Percentiles rank a stretch among this genome's conserved stretches.
These are phyloP conservation scores for Lepilemur ruficaudatus DNA, from an alignment of 2,797 vertebrate species.

Conservation along the genomic window DNA sequence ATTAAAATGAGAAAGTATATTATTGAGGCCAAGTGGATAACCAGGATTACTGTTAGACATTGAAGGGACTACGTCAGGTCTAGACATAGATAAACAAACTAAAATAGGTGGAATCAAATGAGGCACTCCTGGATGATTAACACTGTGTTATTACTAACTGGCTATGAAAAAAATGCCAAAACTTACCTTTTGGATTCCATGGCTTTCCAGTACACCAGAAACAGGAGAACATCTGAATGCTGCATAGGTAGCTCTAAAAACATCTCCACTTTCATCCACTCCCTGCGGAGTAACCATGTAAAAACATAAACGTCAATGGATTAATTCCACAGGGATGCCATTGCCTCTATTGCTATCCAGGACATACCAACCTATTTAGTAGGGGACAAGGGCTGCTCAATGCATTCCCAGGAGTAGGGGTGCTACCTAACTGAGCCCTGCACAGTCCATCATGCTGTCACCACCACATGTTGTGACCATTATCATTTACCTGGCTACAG, in stretches of 20 bases:
- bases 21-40: not conserved
- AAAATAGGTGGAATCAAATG: not conserved
- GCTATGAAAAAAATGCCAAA: not conserved
- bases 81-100: not conserved
- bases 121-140: not conserved
- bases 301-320: not conserved
- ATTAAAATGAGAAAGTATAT: not conserved
- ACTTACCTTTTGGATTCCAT: conserved; percentile 90
- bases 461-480: not conserved
- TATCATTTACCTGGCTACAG: not conserved
- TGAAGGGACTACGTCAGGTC: not conserved
- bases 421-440: not conserved
- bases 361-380: not conserved
- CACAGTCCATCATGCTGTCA: fast-evolving
- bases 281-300: conserved; percentile 84
- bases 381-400: not conserved
- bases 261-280: conserved; percentile 89
- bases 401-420: not conserved
- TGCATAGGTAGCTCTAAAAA: conserved; percentile 94
- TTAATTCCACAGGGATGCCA: not conserved
- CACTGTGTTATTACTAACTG: not conserved
- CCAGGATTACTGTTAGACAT: not conserved
- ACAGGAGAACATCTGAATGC: conserved; percentile 91
- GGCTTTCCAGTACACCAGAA: conserved; percentile 89
- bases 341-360: not conserved